Evolutionary conservation across 1,140 invertebrate species (phyloP).

Genomic region (Goniozus legneri): DNA sequence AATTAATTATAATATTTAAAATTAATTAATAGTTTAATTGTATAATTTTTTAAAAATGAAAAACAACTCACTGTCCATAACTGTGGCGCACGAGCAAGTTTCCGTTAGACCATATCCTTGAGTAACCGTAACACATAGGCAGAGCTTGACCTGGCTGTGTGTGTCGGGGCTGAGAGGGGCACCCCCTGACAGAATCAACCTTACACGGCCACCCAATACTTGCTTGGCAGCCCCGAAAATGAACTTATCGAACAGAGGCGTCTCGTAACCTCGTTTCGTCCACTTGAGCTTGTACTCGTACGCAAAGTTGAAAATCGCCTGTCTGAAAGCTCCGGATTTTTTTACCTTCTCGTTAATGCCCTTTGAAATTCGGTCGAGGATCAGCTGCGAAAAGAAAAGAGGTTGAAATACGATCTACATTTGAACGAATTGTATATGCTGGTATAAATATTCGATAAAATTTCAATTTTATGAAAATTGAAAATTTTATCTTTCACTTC

Average conservation of each 20-base stretch:
- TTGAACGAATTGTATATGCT: too few relatives aligned
- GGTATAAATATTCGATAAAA: too few relatives aligned
- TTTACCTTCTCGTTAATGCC: conserved; percentile 89
- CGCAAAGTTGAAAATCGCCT: conserved; percentile 85
- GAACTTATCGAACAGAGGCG: conserved; percentile 71
- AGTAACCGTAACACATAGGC: conserved; percentile 84
- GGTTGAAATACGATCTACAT: too few relatives aligned
- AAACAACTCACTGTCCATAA: conserved; percentile 73
- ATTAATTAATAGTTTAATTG: background rate
- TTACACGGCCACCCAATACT: conserved; percentile 82
- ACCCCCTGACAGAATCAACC: conserved; percentile 86
- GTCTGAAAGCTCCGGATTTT: conserved; percentile 68
- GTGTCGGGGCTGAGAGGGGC: conserved; percentile 95
- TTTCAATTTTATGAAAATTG: too few relatives aligned
- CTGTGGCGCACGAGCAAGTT: conserved; percentile 88
- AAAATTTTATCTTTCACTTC: too few relatives aligned
- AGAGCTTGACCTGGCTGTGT: conserved; percentile 90
- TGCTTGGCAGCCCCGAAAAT: conserved; percentile 63
- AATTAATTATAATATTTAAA: conserved; percentile 3
- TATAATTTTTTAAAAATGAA: conserved; percentile 4
- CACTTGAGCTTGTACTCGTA: conserved; percentile 88
- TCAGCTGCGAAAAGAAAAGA: conserved; percentile 65
- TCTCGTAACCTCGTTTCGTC: conserved; percentile 78
- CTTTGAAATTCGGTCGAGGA: conserved; percentile 94
- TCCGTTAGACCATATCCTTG: conserved; percentile 98